Evolutionary conservation across 1,140 invertebrate genomes (phyloP).

Genomic region (Hylaeus volcanicus): DNA sequence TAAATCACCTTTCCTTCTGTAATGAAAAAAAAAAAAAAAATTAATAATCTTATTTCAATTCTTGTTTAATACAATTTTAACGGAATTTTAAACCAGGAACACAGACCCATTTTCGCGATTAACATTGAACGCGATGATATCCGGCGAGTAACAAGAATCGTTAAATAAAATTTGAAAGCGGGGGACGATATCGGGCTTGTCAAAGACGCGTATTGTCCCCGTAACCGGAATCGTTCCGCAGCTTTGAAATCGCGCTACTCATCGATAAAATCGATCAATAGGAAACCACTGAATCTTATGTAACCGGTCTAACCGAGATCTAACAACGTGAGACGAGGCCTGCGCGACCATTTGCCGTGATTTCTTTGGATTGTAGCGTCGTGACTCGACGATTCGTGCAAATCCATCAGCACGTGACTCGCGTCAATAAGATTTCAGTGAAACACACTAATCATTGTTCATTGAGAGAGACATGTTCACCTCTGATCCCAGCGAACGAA

Average conservation of each 20-base stretch:
- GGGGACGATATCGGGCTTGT: neutral
- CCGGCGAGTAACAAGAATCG: neutral
- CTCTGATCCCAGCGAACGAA: constrained; percentile 36
- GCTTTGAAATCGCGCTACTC: constrained; percentile 17
- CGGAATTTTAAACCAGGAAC: no score
- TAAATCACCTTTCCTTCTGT: no score
- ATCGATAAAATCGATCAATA: constrained; percentile 48
- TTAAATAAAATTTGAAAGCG: neutral
- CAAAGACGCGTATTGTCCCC: constrained; percentile 12
- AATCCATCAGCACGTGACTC: constrained; percentile 46
- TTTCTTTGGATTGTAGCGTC: constrained; percentile 50
- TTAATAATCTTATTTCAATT: no score
- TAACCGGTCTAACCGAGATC: constrained; percentile 17
- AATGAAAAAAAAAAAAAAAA: no score
- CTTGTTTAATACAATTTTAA: no score
- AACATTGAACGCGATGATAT: neutral
- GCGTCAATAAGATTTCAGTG: constrained; percentile 50
- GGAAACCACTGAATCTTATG: constrained; percentile 39
- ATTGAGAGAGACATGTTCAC: constrained; percentile 46
- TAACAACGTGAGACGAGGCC: neutral
- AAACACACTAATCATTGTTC: constrained; percentile 60
- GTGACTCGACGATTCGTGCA: constrained; percentile 43
- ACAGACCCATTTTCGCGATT: no score
- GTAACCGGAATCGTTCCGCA: constrained; percentile 18
- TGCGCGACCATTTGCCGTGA: constrained; percentile 23